phyloP scores from a whole-genome alignment of 2,888 invertebrate species.

The Drosophila infuscata region DNA sequence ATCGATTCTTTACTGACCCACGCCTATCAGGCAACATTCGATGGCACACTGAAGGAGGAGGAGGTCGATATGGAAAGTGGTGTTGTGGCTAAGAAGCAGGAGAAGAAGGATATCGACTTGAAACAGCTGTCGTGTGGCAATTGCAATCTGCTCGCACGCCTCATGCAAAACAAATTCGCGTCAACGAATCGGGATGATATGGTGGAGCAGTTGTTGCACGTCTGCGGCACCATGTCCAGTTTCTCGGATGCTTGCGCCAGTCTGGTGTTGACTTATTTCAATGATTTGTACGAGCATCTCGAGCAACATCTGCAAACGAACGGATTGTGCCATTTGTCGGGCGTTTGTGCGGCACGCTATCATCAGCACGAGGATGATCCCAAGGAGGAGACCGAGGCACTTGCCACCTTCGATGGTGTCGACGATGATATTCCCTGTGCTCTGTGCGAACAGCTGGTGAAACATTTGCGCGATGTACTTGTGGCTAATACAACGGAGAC shows the following conservation, averaged over 20 bases:
- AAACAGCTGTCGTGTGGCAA: conserved; percentile 77
- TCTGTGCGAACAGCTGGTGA: conserved; percentile 93
- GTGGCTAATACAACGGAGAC: conserved; percentile 93
- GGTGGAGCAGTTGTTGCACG: conserved; percentile 84
- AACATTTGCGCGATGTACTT: conserved; percentile 91
- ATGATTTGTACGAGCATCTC: conserved; percentile 88
- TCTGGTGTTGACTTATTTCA: conserved; percentile 90
- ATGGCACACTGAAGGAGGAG: conserved; percentile 62
- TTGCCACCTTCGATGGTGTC: conserved; percentile 85
- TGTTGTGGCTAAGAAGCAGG: not conserved
- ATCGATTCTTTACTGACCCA: conserved; percentile 88
- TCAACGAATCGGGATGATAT: conserved; percentile 82
- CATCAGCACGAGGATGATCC: conserved; percentile 87
- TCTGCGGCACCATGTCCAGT: conserved; percentile 90
- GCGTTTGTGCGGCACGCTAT: conserved; percentile 89
- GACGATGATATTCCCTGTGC: conserved; percentile 91
- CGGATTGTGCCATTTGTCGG: conserved; percentile 91
- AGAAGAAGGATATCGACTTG: conserved; percentile 1
- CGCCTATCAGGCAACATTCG: conserved; percentile 56
- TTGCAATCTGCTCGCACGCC: conserved; percentile 79
- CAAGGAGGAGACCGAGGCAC: conserved; percentile 81
- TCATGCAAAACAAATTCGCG: conserved; percentile 82
- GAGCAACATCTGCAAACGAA: conserved; percentile 87
- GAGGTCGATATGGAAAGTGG: conserved; percentile 26
- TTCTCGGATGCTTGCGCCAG: conserved; percentile 93